Conservation (phyloP, 2,113 vertebrate species). For the Xenopus borealis region DNA sequence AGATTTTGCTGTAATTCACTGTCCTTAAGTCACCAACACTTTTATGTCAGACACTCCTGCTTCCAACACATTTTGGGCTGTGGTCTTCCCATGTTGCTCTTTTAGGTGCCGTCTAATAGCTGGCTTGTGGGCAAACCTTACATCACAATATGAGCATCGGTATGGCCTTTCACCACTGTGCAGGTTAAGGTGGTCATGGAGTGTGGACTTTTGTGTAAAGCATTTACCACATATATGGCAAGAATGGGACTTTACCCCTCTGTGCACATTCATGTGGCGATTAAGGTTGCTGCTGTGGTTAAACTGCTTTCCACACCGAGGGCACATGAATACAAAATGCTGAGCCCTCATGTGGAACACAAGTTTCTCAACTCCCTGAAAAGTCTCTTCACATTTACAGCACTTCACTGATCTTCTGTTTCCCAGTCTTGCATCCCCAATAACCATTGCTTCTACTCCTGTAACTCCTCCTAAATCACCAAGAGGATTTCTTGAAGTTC, state of each 20-base stretch:
- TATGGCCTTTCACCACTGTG: slow-evolving; percentile 87
- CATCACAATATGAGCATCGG: slow-evolving; percentile 85
- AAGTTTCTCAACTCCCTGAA: slow-evolving; percentile 79
- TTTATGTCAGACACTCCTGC: slow-evolving; percentile 62
- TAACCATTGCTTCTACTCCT: slow-evolving; percentile 38
- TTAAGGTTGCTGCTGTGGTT: slow-evolving; percentile 87
- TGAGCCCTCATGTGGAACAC: slow-evolving; percentile 80
- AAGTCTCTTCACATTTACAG: slow-evolving; percentile 80
- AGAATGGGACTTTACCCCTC: slow-evolving; percentile 78
- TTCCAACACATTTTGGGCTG: slow-evolving; percentile 82
- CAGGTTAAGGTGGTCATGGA: slow-evolving; percentile 93
- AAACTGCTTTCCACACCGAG: slow-evolving; percentile 91
- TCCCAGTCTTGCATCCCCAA: slow-evolving; percentile 12
- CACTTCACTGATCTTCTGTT: slow-evolving; percentile 61
- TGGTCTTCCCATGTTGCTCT: slow-evolving; percentile 91
- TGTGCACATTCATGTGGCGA: slow-evolving; percentile 88
- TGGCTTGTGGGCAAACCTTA: slow-evolving; percentile 89
- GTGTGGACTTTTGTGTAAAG: slow-evolving; percentile 90
- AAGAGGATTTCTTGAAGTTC: slow-evolving; percentile 49
- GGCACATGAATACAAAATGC: slow-evolving; percentile 85
- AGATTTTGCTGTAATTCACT: background rate
- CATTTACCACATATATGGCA: slow-evolving; percentile 88
- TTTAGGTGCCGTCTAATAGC: slow-evolving; percentile 87
- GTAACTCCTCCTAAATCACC: slow-evolving; percentile 65
- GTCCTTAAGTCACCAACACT: slow-evolving; percentile 32